These are phyloP conservation scores for Phania funesta DNA, from an alignment of 2,888 invertebrate species.

Conservation along the genomic window DNA sequence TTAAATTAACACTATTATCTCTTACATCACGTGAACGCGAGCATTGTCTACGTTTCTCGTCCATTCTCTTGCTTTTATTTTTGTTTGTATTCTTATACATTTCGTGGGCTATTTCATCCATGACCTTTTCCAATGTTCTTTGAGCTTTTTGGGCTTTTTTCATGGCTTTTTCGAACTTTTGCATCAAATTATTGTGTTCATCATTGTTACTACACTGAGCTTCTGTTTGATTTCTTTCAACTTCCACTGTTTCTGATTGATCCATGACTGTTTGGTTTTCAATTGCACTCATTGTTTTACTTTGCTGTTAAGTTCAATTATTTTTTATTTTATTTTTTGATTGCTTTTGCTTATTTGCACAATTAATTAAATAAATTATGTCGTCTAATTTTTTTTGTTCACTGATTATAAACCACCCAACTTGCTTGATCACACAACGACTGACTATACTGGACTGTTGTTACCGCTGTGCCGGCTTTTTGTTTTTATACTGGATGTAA, in stretches of 20 bases:
- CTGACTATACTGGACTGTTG: constrained; percentile 19
- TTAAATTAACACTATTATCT: constrained; percentile 10
- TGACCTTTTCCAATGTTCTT: constrained; percentile 65
- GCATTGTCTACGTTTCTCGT: constrained; percentile 18
- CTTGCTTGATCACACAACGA: not conserved
- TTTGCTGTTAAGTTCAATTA: not conserved
- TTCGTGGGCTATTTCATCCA: constrained; percentile 56
- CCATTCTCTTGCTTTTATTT: constrained; percentile 66
- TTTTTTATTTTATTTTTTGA: not conserved
- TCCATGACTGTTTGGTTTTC: constrained; percentile 43
- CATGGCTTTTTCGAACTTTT: constrained; percentile 68
- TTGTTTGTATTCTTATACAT: constrained; percentile 39
- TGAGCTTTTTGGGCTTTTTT: constrained; percentile 72
- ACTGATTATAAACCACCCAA: too few relatives aligned
- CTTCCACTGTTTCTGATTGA: constrained; percentile 50
- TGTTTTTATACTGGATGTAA: constrained; percentile 46
- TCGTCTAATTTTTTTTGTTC: not conserved
- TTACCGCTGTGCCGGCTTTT: not conserved
- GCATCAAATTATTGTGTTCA: constrained; percentile 22
- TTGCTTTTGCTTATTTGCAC: constrained; percentile 6
- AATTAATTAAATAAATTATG: not conserved
- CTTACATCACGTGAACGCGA: constrained; percentile 27
- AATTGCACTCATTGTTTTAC: constrained; percentile 68
- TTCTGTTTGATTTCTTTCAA: not conserved
- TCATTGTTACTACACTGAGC: constrained; percentile 18